A percentile compares a stretch with the other conserved stretches of the same genome.
Conservation (phyloP, 2,113 vertebrate species). For the Gallinago jamesoni region DNA sequence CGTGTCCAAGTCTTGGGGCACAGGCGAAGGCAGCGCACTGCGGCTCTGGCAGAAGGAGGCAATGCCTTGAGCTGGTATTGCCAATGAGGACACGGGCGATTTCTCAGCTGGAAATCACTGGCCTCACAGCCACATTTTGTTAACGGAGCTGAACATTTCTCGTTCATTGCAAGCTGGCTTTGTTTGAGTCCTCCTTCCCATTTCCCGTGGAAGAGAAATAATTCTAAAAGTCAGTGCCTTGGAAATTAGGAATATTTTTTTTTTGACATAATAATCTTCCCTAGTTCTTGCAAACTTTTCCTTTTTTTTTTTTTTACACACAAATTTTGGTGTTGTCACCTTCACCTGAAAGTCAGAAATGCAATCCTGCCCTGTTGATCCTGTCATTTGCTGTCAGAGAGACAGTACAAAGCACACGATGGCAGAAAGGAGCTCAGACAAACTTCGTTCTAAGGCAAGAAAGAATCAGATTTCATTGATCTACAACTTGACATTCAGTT, state of each 20-base stretch:
- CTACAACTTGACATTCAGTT: constrained; percentile 42
- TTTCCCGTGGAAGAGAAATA: background rate
- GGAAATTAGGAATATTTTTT: background rate
- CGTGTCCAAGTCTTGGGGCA: background rate
- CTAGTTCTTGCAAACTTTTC: background rate
- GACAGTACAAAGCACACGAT: background rate
- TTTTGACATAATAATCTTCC: background rate
- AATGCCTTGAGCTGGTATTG: background rate
- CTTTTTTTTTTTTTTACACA: background rate
- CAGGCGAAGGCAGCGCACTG: background rate
- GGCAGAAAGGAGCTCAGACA: background rate
- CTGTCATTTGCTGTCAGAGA: background rate
- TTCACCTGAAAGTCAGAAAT: background rate
- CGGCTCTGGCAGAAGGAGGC: background rate
- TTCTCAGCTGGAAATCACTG: constrained; percentile 15
- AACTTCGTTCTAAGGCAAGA: constrained; percentile 31
- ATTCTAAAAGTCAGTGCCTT: background rate
- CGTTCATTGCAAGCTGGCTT: constrained; percentile 4
- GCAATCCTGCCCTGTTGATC: background rate
- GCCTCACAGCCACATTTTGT: background rate
- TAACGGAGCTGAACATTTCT: constrained; percentile 1
- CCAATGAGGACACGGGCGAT: background rate
- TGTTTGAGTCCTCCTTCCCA: background rate
- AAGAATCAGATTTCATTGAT: constrained; percentile 43
- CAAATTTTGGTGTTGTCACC: background rate